Evolutionary conservation across 2,888 invertebrate genomes (phyloP).

Genomic region (Agapostemon virescens): DNA sequence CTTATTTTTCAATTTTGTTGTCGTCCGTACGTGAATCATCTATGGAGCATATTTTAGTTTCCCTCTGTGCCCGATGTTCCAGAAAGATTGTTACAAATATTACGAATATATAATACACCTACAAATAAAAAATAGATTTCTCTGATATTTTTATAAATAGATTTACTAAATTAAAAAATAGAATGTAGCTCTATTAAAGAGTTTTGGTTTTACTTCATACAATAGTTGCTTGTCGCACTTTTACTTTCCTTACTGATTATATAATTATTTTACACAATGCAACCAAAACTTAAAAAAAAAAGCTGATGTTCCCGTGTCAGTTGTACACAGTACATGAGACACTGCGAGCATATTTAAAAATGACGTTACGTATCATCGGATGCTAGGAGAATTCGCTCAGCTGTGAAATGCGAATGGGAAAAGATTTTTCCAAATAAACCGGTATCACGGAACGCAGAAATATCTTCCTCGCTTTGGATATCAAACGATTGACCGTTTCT

Average conservation of each 20-base stretch:
- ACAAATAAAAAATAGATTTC: background rate
- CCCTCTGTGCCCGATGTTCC: background rate
- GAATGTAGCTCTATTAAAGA: background rate
- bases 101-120: background rate
- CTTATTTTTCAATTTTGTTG: conserved; percentile 66
- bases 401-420: background rate
- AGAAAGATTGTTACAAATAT: background rate
- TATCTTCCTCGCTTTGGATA: background rate
- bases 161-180: background rate
- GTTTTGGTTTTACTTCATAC: too few species aligned
- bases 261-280: too few species aligned
- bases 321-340: too few species aligned
- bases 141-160: background rate
- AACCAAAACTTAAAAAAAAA: too few species aligned
- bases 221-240: too few species aligned
- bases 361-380: background rate
- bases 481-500: conserved; percentile 30
- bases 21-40: background rate
- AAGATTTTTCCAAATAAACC: conserved; percentile 3
- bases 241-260: too few species aligned
- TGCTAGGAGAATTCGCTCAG: background rate
- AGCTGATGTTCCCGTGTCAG: too few species aligned
- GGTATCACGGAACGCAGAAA: background rate
- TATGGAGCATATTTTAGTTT: background rate
- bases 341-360: too few species aligned